Percentiles rank a stretch among this genome's conserved stretches.
These are phyloP conservation scores for Macrotis lagotis DNA, from an alignment of 2,113 vertebrate species.

Conservation along the genomic window DNA sequence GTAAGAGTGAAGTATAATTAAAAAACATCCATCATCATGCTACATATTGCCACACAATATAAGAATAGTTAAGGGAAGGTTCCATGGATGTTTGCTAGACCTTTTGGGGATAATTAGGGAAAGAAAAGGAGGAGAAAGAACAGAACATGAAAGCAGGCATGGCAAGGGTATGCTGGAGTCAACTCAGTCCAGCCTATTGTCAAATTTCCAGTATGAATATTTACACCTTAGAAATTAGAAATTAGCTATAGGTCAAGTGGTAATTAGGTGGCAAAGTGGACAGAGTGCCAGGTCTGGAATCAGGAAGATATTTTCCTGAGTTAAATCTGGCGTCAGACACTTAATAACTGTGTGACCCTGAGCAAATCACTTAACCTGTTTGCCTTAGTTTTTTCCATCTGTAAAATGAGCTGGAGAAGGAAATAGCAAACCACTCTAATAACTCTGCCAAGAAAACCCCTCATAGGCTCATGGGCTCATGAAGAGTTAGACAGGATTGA, in stretches of 20 bases:
- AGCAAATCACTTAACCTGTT: background rate
- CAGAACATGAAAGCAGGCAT: background rate
- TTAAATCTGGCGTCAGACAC: too few species aligned
- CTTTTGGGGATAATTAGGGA: background rate
- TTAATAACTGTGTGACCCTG: background rate
- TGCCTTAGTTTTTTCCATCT: background rate
- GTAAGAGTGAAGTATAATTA: too few species aligned
- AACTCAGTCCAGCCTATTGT: background rate
- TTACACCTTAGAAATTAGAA: background rate
- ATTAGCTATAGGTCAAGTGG: background rate
- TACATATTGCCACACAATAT: too few species aligned
- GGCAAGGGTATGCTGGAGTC: background rate
- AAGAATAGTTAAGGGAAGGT: too few species aligned
- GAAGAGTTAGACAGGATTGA: background rate
- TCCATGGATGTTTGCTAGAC: background rate
- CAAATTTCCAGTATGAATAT: background rate
- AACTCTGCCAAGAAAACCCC: background rate
- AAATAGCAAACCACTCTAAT: background rate
- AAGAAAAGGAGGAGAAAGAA: background rate
- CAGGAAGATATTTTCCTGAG: too few species aligned
- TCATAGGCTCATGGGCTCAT: background rate
- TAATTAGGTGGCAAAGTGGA: background rate
- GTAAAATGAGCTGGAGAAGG: background rate
- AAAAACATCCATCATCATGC: too few species aligned
- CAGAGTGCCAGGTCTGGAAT: too few species aligned